Evolutionary conservation across 2,888 invertebrate species (phyloP).

Genomic region (Sesia apiformis): DNA sequence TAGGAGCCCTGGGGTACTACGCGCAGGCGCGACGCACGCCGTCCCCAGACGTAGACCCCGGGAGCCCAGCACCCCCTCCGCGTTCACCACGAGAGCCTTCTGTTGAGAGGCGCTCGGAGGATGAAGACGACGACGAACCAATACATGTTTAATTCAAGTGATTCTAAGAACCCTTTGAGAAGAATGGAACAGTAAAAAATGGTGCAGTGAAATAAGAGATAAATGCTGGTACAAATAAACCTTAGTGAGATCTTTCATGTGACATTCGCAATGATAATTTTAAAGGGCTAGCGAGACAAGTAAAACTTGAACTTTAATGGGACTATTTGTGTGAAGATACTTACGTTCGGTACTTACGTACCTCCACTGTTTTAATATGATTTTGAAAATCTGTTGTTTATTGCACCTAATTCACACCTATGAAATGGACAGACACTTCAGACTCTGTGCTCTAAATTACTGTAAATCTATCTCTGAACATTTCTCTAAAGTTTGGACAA

Average conservation of each 20-base stretch:
- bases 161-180: background rate
- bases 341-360: too few relatives aligned
- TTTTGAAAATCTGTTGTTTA: too few relatives aligned
- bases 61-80: constrained; percentile 71
- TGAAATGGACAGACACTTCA: background rate
- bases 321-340: too few relatives aligned
- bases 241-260: too few relatives aligned
- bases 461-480: background rate
- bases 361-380: too few relatives aligned
- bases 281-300: too few relatives aligned
- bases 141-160: constrained; percentile 72
- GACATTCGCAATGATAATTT: too few relatives aligned
- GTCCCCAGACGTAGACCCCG: constrained; percentile 75
- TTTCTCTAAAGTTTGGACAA: constrained; percentile 31
- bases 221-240: background rate
- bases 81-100: constrained; percentile 55
- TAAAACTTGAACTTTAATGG: too few relatives aligned
- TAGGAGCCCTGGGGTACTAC: constrained; percentile 69
- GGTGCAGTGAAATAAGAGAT: background rate
- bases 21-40: constrained; percentile 64
- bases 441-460: background rate
- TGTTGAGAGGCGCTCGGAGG: constrained; percentile 55
- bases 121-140: constrained; percentile 77
- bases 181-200: background rate
- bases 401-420: background rate